Percentiles rank a stretch among this genome's conserved stretches.
phyloP scores from a whole-genome alignment of 2,797 vertebrate species.

The Gymnothorax javanicus region DNA sequence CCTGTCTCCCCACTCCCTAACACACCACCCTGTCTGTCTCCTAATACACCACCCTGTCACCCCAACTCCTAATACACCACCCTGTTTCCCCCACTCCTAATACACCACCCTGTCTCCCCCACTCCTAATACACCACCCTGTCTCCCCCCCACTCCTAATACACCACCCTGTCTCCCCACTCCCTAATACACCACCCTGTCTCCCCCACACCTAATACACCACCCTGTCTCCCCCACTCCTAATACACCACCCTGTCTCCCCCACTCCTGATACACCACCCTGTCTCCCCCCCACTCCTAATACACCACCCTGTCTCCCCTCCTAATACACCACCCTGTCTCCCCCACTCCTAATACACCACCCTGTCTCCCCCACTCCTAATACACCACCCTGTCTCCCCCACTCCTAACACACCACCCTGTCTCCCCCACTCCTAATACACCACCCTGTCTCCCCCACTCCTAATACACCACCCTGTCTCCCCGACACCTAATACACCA shows the following conservation, averaged over 20 bases:
- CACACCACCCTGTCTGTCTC: too few relatives aligned
- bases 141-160: background rate
- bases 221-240: background rate
- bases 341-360: background rate
- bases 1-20: background rate
- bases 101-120: background rate
- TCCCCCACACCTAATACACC: background rate
- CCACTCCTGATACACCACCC: background rate
- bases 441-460: background rate
- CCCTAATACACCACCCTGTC: background rate
- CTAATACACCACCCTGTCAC: background rate
- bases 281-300: background rate
- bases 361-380: background rate
- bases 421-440: background rate
- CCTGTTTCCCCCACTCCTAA: background rate
- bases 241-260: background rate
- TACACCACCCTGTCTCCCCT: background rate
- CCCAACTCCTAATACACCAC: background rate
- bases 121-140: background rate
- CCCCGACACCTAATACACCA: background rate
- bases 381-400: background rate
- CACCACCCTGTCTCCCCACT: background rate
- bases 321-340: background rate
- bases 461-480: background rate
- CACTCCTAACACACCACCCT: background rate